These are phyloP conservation scores for Brachionus rubens DNA, from an alignment of 1,140 invertebrate genomes.

Conservation along the genomic window DNA sequence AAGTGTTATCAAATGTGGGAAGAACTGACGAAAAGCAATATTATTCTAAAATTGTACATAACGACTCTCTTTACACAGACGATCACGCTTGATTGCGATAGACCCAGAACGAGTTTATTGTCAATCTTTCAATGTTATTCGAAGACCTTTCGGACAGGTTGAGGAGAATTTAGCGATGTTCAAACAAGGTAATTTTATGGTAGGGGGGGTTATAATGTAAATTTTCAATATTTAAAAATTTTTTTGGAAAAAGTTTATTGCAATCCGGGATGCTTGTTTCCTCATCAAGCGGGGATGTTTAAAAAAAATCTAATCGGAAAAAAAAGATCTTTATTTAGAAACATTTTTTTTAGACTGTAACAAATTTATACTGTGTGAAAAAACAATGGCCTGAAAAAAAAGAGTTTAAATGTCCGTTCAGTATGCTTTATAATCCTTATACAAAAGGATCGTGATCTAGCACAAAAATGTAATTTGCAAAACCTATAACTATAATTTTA, in stretches of 20 bases:
- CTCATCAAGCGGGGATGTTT: constrained; percentile 26
- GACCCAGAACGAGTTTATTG: constrained; percentile 15
- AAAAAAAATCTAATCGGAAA: background rate
- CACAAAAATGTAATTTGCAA: too few relatives aligned
- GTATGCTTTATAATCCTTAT: constrained; percentile 32
- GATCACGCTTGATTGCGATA: constrained; percentile 7
- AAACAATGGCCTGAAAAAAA: constrained; percentile 11
- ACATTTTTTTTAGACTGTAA: too few relatives aligned
- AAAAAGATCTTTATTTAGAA: background rate
- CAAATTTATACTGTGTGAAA: constrained; percentile 30
- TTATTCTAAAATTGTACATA: constrained; percentile 25
- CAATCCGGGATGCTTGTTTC: constrained; percentile 11
- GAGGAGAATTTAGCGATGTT: background rate
- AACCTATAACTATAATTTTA: too few relatives aligned
- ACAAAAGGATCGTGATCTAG: too few relatives aligned
- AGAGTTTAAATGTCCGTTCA: constrained; percentile 5
- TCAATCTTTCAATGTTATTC: constrained; percentile 18
- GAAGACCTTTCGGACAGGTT: background rate
- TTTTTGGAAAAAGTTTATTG: constrained; percentile 24
- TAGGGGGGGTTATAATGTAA: too few relatives aligned
- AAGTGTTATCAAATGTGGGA: constrained; percentile 35
- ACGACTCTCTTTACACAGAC: constrained; percentile 22
- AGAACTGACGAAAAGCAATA: constrained; percentile 6
- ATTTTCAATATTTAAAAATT: background rate
- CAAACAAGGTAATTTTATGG: background rate